phyloP scores from a whole-genome alignment of 2,888 invertebrate genomes.

The Melolontha melolontha region DNA sequence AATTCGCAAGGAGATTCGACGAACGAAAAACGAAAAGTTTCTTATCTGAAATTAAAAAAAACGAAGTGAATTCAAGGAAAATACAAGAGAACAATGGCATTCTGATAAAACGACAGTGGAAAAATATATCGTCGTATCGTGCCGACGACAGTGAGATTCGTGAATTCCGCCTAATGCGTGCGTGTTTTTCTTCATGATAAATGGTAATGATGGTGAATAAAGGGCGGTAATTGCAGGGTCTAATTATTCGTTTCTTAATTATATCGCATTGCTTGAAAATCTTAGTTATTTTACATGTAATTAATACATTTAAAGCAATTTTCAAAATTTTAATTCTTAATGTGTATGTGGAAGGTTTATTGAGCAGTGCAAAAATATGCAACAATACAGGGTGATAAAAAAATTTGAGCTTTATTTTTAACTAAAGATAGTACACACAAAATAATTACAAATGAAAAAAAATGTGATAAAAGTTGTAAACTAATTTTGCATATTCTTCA shows the following conservation, averaged over 20 bases:
- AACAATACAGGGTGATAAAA: no score
- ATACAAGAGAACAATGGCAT: constrained; percentile 13
- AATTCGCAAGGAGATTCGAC: not conserved
- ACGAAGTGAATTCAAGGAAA: constrained; percentile 7
- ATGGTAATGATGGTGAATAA: constrained; percentile 20
- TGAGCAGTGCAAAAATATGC: no score
- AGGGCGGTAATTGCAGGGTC: constrained; percentile 11
- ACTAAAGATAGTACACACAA: no score
- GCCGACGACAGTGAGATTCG: constrained; percentile 7
- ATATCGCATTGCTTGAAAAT: not conserved
- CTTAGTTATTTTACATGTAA: no score
- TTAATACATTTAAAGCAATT: no score
- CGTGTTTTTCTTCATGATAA: constrained; percentile 6
- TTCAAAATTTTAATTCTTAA: no score
- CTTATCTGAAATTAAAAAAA: constrained; percentile 29
- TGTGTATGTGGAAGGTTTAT: no score
- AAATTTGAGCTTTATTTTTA: no score
- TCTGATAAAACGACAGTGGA: constrained; percentile 26
- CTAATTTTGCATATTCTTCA: no score
- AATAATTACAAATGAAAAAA: no score
- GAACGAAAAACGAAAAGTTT: not conserved
- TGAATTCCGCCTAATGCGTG: not conserved
- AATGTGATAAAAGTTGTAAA: no score
- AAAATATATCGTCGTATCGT: constrained; percentile 3
- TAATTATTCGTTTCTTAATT: constrained; percentile 30